Evolutionary conservation across 2,797 vertebrate genomes (phyloP), one percentile per base, ranked within the genome.

Genomic region (Chaunax sp.): DNA sequence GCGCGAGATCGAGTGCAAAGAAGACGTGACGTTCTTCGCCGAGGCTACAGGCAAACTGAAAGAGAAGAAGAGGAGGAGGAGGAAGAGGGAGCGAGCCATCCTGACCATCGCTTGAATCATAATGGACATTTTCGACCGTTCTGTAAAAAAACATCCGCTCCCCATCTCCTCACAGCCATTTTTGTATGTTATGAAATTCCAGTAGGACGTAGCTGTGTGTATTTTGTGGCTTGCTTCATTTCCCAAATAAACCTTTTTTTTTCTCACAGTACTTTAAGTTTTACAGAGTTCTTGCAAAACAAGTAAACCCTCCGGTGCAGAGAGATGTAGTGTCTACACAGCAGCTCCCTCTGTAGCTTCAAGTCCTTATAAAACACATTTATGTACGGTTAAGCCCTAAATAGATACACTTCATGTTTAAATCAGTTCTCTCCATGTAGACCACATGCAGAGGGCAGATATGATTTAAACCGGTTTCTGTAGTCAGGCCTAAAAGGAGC

Each of bases 11-110:
- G 97, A 98, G 86, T 94, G 93, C 72, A 97, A 94, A 73, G 97
- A 97, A 43, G 96, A 99, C 25, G 94, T 99, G 70, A 92, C 86
- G 66, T 98, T 99, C 92, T 99, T 99, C 57, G 92, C 96, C 1
- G 97, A 99, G 25, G 97, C 98, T 61, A 96, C 96, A 0, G 95
- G 93, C 26, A 92, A 87, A 3, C 94, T 98, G 72, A 71, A 93
- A 62, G 95, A 96, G 62, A 98, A 95, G 87, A 98, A 75, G 83
- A 95, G 88, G 81, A 98, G 92, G 87, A 94, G 95, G 84, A 98
- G 92, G 91, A 98, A 94, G 87, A 94, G 94, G 53, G 96, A 97
- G 88, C 93, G 95, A 65, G 92, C 94, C 59, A 66, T 99, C 79
- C 94, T 99, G 80, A 91, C 95, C 23, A 47, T 98, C 16, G 86